Percentiles rank a stretch among this genome's conserved stretches.
phyloP scores from a whole-genome alignment of 2,113 vertebrate genomes.

The Hippocampus barbouri region DNA sequence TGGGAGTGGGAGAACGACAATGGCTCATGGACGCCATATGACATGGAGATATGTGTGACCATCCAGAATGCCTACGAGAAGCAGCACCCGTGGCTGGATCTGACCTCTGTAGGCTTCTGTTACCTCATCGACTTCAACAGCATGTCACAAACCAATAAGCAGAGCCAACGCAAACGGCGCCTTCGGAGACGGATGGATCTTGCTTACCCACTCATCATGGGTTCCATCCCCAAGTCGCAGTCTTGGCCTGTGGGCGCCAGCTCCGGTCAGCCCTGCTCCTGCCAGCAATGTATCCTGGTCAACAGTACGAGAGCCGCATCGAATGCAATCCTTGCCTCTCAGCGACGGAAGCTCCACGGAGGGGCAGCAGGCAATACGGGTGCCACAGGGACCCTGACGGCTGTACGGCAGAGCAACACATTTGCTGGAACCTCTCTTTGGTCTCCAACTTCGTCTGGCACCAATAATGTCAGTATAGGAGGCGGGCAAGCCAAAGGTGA shows the following conservation, averaged over 20 bases:
- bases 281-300: conserved; percentile 92
- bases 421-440: conserved; percentile 81
- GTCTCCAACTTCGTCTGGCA: conserved; percentile 60
- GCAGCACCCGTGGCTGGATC: conserved; percentile 96
- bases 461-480: conserved; percentile 61
- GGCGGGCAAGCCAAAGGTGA: conserved; percentile 71
- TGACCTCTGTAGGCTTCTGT: conserved; percentile 93
- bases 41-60: conserved; percentile 96
- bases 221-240: conserved; percentile 95
- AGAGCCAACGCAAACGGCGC: conserved; percentile 87
- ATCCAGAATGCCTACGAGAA: conserved; percentile 98
- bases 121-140: conserved; percentile 96
- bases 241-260: conserved; percentile 92
- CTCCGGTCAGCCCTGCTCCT: conserved; percentile 88
- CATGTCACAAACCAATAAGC: conserved; percentile 95
- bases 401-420: conserved; percentile 87
- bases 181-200: conserved; percentile 92
- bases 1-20: conserved; percentile 97
- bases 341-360: conserved; percentile 80
- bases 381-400: conserved; percentile 37
- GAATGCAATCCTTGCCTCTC: conserved; percentile 93
- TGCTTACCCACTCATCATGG: conserved; percentile 92
- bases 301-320: conserved; percentile 92
- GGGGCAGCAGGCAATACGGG: conserved; percentile 51
- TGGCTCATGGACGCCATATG: conserved; percentile 90